phyloP scores from a whole-genome alignment of 1,140 invertebrate genomes.

The Caligus rogercresseyi region DNA sequence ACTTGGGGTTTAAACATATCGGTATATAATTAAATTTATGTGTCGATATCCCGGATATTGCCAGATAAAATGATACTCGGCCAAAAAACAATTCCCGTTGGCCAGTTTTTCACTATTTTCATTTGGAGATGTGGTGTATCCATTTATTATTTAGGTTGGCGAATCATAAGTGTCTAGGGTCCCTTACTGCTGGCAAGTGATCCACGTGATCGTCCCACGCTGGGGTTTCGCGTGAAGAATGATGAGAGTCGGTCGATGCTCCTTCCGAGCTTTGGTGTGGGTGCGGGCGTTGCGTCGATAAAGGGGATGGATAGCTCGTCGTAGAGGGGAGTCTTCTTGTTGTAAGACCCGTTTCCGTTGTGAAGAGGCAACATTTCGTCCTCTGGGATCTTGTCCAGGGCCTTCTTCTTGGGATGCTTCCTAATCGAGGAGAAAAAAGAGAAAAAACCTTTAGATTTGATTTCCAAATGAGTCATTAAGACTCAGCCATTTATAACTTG shows the following conservation, averaged over 20 bases:
- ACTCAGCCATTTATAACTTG: too few species aligned
- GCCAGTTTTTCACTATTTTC: too few species aligned
- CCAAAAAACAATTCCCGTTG: too few species aligned
- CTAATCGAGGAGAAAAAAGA: neutral
- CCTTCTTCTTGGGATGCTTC: neutral
- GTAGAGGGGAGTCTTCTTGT: slow-evolving; percentile 12
- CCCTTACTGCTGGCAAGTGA: slow-evolving; percentile 5
- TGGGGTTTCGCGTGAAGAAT: slow-evolving; percentile 7
- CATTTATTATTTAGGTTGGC: too few species aligned
- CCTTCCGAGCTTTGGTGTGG: slow-evolving; percentile 13
- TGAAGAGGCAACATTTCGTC: neutral
- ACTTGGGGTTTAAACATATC: too few species aligned
- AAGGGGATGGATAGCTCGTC: slow-evolving; percentile 20
- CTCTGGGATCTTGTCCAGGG: neutral
- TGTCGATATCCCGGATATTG: too few species aligned
- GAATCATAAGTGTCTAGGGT: too few species aligned
- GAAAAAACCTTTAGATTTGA: too few species aligned
- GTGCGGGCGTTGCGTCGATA: slow-evolving; percentile 15
- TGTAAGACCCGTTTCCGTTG: neutral
- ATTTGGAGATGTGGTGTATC: too few species aligned
- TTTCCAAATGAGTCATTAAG: too few species aligned
- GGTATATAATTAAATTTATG: too few species aligned
- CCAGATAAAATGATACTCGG: too few species aligned
- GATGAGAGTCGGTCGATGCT: slow-evolving; percentile 4
- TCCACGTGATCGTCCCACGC: slow-evolving; percentile 7